Percentiles rank a stretch among this genome's conserved stretches.
Evolutionary conservation across 1,140 invertebrate species (phyloP).

Genomic region (Rhagoletis pomonella): DNA sequence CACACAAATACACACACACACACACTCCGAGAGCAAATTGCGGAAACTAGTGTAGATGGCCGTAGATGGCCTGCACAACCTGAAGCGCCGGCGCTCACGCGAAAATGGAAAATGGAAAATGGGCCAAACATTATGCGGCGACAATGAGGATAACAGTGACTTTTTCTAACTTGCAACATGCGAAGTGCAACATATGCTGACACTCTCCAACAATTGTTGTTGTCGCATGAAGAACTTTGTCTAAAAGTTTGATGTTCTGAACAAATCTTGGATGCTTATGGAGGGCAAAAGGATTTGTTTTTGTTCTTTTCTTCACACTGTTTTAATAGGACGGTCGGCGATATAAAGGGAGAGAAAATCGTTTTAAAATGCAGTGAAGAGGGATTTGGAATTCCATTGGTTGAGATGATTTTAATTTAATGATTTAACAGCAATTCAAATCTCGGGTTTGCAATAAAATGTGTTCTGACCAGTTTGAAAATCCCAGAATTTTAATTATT

Average conservation of each 20-base stretch:
- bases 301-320: not conserved
- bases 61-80: slow-evolving; percentile 2
- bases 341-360: too few species aligned
- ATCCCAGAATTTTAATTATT: too few species aligned
- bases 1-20: not conserved
- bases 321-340: too few species aligned
- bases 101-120: not conserved
- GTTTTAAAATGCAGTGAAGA: too few species aligned
- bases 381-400: too few species aligned
- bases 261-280: not conserved
- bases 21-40: not conserved
- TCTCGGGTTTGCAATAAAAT: not conserved
- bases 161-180: slow-evolving; percentile 14
- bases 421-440: not conserved
- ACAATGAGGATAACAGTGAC: slow-evolving; percentile 10
- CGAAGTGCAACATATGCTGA: slow-evolving; percentile 32
- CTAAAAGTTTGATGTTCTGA: not conserved
- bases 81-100: not conserved
- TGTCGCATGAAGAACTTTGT: not conserved
- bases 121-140: slow-evolving; percentile 28
- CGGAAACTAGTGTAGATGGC: not conserved
- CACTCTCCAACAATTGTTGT: not conserved
- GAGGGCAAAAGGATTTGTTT: not conserved
- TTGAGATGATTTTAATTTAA: too few species aligned
- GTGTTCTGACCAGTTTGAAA: too few species aligned